phyloP scores from a whole-genome alignment of 1,140 invertebrate species.

The Nebria ingens region DNA sequence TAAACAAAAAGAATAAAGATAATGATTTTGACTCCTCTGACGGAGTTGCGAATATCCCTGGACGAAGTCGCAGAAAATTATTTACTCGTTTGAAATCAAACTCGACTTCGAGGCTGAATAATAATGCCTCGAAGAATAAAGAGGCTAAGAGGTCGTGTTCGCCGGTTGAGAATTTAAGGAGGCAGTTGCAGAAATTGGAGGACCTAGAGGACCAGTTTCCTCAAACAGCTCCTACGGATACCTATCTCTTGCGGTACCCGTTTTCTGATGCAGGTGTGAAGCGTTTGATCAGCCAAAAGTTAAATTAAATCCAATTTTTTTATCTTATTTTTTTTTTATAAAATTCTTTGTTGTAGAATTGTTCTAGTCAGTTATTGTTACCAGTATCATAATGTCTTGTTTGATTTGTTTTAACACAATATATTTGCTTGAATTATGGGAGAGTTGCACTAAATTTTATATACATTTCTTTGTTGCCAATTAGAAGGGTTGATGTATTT shows the following conservation, averaged over 20 bases:
- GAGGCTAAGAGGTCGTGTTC: constrained; percentile 46
- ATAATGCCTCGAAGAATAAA: constrained; percentile 17
- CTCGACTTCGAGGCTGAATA: constrained; percentile 46
- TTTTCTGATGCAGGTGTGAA: constrained; percentile 53
- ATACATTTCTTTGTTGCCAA: too few relatives aligned
- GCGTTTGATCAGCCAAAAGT: neutral
- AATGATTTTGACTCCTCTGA: constrained; percentile 29
- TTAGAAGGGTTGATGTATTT: too few relatives aligned
- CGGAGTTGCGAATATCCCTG: constrained; percentile 24
- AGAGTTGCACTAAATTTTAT: too few relatives aligned
- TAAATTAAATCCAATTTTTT: neutral
- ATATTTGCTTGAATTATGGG: too few relatives aligned
- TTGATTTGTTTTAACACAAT: too few relatives aligned
- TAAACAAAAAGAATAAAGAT: constrained; percentile 15
- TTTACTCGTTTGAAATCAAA: constrained; percentile 50
- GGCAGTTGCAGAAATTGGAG: constrained; percentile 65
- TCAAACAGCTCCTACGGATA: constrained; percentile 48
- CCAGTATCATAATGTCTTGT: too few relatives aligned
- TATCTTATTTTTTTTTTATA: neutral
- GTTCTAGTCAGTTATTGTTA: too few relatives aligned
- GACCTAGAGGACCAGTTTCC: constrained; percentile 70
- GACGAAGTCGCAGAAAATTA: constrained; percentile 41
- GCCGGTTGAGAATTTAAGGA: constrained; percentile 61
- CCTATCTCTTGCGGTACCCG: constrained; percentile 63
- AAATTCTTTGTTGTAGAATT: too few relatives aligned